Evolutionary conservation across 2,113 vertebrate species (phyloP).

Genomic region (Rallus limicola): DNA sequence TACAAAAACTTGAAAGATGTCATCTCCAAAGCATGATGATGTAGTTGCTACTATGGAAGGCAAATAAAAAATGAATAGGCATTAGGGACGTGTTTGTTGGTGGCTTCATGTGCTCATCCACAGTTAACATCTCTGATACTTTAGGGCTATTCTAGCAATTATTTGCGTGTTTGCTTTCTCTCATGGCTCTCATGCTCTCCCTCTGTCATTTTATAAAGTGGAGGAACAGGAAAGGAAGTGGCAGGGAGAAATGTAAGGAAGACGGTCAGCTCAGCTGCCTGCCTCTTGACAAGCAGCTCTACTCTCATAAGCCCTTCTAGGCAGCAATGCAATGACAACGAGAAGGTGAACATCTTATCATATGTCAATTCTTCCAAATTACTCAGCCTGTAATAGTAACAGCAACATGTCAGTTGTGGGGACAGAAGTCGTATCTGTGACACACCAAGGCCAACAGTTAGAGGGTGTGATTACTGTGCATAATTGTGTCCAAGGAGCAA

Average conservation of each 20-base stretch:
- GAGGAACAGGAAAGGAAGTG: background rate
- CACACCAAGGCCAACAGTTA: background rate
- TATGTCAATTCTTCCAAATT: background rate
- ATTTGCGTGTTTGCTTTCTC: background rate
- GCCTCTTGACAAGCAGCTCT: background rate
- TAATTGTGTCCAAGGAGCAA: background rate
- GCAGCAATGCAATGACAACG: background rate
- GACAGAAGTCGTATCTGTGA: background rate
- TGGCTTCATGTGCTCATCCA: background rate
- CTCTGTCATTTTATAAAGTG: background rate
- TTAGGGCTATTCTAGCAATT: background rate
- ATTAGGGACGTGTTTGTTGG: background rate
- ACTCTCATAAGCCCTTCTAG: background rate
- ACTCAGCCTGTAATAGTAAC: background rate
- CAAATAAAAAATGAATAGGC: background rate
- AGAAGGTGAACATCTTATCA: background rate
- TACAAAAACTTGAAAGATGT: background rate
- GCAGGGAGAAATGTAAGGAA: background rate
- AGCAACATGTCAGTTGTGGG: fast-evolving
- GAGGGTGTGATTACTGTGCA: background rate
- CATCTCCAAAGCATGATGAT: background rate
- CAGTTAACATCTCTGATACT: background rate
- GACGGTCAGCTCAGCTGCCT: background rate
- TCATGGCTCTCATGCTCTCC: background rate
- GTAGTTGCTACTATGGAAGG: background rate